Base-by-base conservation (phyloP, 2,888 invertebrate genomes). In the Dioctria linearis region DNA sequence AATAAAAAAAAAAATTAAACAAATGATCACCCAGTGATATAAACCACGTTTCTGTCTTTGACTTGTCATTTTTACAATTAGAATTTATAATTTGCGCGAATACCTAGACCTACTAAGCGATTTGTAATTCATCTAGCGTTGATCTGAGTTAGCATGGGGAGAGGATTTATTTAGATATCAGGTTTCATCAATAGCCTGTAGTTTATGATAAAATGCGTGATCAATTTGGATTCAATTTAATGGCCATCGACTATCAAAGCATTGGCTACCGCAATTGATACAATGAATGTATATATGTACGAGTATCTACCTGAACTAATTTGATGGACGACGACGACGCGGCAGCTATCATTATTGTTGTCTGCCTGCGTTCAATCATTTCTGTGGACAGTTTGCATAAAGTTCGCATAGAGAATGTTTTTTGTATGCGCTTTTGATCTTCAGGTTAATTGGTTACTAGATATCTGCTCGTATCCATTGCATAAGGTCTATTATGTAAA, bases 371-470 rank as follows among this genome's bases (percentile, higher is more conserved):
- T 11, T 54, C 6, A 9, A 46, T 54, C 11, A n/a, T 54, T 54
- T n/a, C 8, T 25, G 25, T 25, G 25, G 25, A 54, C 3, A n/a
- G 6, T 54, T 54, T 11, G 54, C 6, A 54, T 54, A 54, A 54
- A 46, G 8, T 46, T 46, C 5, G 11, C 54, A 11, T 25, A 25
- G 11, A 3, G n/a, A 54, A 54, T 54, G 9, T 6, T 54, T 5
- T 46, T 46, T 8, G 8, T 6, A 46, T 46, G 8, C 8, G 8
- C 8, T 46, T 46, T 46, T 8, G 67, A 25, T 67, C 67, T 67
- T 25, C 69, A 51, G 69, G 69, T 69, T 69, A 69, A 69, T 69
- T 69, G 69, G 69, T 69, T 69, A 69, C 51, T 69, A 69, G 69
- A 51, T 25, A 51, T 69, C 51, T 39, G 25, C 25, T 25, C 25